Evolutionary conservation across 1,140 invertebrate species (phyloP).

Genomic region (Musca domestica): DNA sequence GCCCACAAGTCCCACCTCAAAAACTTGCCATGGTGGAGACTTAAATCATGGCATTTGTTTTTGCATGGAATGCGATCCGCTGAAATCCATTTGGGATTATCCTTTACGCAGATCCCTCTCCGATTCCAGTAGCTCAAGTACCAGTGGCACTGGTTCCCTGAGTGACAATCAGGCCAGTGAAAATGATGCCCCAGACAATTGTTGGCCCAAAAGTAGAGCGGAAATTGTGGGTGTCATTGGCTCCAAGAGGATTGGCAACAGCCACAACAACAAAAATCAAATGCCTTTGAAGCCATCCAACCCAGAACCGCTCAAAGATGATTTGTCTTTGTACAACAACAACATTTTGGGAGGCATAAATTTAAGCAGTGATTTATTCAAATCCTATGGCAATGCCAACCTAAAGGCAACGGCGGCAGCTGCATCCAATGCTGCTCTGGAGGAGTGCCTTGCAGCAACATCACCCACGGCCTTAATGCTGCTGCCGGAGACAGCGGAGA

Average conservation of each 20-base stretch:
- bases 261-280: constrained; percentile 8
- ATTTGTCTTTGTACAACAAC: constrained; percentile 42
- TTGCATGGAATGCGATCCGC: constrained; percentile 76
- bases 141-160: constrained; percentile 7
- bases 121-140: constrained; percentile 35
- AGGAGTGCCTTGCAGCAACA: not conserved
- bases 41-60: constrained; percentile 60
- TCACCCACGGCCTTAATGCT: not conserved
- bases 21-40: not conserved
- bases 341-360: constrained; percentile 52
- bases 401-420: not conserved
- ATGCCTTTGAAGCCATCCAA: constrained; percentile 6
- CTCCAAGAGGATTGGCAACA: constrained; percentile 39
- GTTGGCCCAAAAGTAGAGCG: constrained; percentile 28
- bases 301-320: not conserved
- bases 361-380: constrained; percentile 47
- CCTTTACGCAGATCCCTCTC: constrained; percentile 47
- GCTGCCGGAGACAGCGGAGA: constrained; percentile 34
- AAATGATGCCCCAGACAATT: constrained; percentile 3
- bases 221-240: constrained; percentile 52
- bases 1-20: not conserved
- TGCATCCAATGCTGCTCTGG: not conserved
- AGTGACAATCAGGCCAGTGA: constrained; percentile 3
- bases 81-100: constrained; percentile 70
- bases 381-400: not conserved